Evolutionary conservation across 2,888 invertebrate species (phyloP).

Genomic region (Blera fallax): DNA sequence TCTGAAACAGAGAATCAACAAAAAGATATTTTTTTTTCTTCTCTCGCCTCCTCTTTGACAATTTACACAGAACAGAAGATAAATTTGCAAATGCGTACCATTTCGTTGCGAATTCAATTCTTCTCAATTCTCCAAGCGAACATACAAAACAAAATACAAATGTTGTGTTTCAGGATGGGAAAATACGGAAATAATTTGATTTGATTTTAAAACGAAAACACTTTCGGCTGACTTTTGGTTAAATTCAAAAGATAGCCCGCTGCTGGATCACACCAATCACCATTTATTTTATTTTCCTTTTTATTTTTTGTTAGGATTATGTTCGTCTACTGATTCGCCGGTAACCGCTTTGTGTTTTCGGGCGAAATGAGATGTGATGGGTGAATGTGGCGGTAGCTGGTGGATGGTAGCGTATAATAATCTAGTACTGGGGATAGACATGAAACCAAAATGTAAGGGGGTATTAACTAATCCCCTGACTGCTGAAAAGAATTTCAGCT

Average conservation of each 20-base stretch:
- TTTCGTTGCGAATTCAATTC: constrained; percentile 67
- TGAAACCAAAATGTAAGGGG: background rate
- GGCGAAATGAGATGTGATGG: constrained; percentile 42
- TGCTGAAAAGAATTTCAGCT: too few species aligned
- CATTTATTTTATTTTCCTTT: constrained; percentile 67
- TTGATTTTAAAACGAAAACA: constrained; percentile 43
- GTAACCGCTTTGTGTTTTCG: constrained; percentile 68
- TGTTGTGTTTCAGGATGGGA: constrained; percentile 44
- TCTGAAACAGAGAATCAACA: constrained; percentile 26
- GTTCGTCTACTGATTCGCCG: constrained; percentile 69
- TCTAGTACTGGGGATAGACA: constrained; percentile 18
- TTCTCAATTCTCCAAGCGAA: constrained; percentile 55
- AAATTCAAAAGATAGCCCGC: constrained; percentile 66
- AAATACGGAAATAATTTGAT: constrained; percentile 46
- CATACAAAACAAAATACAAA: constrained; percentile 66
- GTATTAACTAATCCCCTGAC: too few species aligned
- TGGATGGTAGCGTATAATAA: background rate
- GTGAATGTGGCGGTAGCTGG: background rate
- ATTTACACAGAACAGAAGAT: constrained; percentile 62
- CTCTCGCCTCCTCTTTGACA: constrained; percentile 30
- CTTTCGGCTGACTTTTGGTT: constrained; percentile 63
- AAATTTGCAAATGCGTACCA: constrained; percentile 72
- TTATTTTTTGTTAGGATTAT: constrained; percentile 61
- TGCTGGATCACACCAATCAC: constrained; percentile 60
- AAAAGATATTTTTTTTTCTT: constrained; percentile 40